Conservation (phyloP, 2,888 invertebrate species). For the Ephialtes manifestator region DNA sequence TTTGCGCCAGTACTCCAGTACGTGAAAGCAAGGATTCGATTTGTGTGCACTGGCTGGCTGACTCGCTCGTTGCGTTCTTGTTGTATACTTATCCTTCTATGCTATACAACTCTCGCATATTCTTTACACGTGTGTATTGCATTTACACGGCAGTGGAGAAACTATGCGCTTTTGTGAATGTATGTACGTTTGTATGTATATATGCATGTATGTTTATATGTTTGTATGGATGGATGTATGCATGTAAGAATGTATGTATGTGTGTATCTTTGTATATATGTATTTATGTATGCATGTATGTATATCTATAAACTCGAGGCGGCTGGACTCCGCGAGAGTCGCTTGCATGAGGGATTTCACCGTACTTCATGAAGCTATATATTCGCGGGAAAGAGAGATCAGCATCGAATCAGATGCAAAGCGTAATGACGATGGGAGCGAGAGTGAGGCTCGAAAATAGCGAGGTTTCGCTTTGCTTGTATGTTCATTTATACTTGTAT, state of each 20-base stretch:
- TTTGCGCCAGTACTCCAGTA: slow-evolving; percentile 36
- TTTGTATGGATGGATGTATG: not conserved
- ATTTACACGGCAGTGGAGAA: slow-evolving; percentile 21
- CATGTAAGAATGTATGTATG: not conserved
- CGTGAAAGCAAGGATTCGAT: slow-evolving; percentile 48
- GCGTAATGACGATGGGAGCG: not conserved
- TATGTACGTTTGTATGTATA: not conserved
- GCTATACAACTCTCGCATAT: slow-evolving; percentile 8
- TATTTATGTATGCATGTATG: slow-evolving; percentile 25
- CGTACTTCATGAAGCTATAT: slow-evolving; percentile 36
- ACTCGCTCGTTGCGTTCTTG: slow-evolving; percentile 1
- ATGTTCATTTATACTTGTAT: not conserved
- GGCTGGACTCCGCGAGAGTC: slow-evolving; percentile 54
- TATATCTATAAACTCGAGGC: slow-evolving; percentile 24
- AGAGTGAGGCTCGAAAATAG: not conserved
- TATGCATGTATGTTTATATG: not conserved
- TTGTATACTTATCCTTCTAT: slow-evolving; percentile 1
- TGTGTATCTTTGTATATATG: not conserved
- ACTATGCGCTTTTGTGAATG: not conserved
- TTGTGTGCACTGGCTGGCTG: slow-evolving; percentile 29
- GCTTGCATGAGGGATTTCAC: slow-evolving; percentile 62
- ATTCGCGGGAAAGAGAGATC: slow-evolving; percentile 2
- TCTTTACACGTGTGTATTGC: slow-evolving; percentile 11
- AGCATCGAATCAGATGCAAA: slow-evolving; percentile 1
- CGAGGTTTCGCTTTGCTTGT: not conserved